A percentile compares a stretch with the other conserved stretches of the same genome.
phyloP scores from a whole-genome alignment of 1,140 invertebrate genomes.

The Cherax quadricarinatus region DNA sequence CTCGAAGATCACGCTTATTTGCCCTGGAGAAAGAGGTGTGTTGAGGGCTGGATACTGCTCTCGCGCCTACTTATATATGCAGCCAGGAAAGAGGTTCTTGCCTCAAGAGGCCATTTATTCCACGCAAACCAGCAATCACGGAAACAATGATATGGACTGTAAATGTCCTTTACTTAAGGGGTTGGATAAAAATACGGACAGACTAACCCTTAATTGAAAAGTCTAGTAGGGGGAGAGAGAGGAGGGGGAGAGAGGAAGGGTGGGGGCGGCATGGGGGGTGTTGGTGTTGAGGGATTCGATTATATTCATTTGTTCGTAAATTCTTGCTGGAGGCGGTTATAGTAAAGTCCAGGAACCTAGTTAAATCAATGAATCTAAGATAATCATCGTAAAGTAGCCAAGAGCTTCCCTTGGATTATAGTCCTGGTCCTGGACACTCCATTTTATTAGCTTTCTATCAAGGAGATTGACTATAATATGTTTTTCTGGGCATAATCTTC shows the following conservation, averaged over 20 bases:
- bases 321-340: background rate
- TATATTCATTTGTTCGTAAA: conserved; percentile 2
- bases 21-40: background rate
- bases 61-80: background rate
- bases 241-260: too few species aligned
- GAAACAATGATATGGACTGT: background rate
- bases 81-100: background rate
- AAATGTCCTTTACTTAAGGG: background rate
- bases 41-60: background rate
- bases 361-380: conserved; percentile 1
- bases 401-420: background rate
- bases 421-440: background rate
- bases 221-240: background rate
- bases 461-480: conserved; percentile 1
- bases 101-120: background rate
- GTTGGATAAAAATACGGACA: background rate
- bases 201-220: conserved; percentile 13
- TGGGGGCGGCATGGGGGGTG: background rate
- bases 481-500: conserved; percentile 18
- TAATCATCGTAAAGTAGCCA: background rate
- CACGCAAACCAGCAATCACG: background rate
- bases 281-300: background rate
- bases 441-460: conserved; percentile 14
- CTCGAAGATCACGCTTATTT: background rate
- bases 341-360: conserved; percentile 7